A percentile compares a stretch with the other conserved stretches of the same genome.
phyloP scores from a whole-genome alignment of 2,797 vertebrate species.

The Microchirus variegatus region DNA sequence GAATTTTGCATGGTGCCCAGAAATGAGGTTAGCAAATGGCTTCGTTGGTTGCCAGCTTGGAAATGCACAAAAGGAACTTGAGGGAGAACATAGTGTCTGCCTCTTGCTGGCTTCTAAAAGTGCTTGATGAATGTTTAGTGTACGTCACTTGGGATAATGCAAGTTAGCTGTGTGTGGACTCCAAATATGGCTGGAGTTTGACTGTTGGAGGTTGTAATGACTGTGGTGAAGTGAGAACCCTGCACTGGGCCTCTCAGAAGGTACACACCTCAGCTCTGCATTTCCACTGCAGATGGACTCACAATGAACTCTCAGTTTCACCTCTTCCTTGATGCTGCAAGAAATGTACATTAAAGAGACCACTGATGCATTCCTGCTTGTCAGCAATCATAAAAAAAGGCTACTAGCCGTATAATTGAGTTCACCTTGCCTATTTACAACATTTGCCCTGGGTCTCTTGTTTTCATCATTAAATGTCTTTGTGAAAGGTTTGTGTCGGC shows the following conservation, averaged over 20 bases:
- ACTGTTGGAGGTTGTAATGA: slow-evolving; percentile 78
- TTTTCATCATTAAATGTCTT: no score
- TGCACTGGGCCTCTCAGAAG: slow-evolving; percentile 68
- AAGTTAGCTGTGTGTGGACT: slow-evolving; percentile 78
- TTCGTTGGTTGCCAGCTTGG: slow-evolving; percentile 82
- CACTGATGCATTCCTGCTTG: slow-evolving; percentile 23
- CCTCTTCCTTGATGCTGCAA: slow-evolving; percentile 57
- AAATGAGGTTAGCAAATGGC: slow-evolving; percentile 87
- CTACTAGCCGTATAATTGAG: neutral
- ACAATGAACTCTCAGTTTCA: slow-evolving; percentile 78
- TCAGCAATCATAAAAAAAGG: slow-evolving; percentile 7
- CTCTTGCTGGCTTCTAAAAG: slow-evolving; percentile 75
- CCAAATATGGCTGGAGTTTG: slow-evolving; percentile 83
- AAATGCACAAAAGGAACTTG: slow-evolving; percentile 81
- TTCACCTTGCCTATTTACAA: neutral
- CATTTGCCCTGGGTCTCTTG: neutral
- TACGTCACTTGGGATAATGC: slow-evolving; percentile 83
- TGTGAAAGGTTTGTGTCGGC: no score
- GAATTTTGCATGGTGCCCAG: slow-evolving; percentile 85
- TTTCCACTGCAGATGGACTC: slow-evolving; percentile 74
- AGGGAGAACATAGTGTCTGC: slow-evolving; percentile 81
- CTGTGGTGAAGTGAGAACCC: slow-evolving; percentile 70
- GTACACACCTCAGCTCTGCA: slow-evolving; percentile 76
- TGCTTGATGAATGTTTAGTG: slow-evolving; percentile 81
- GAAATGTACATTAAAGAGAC: slow-evolving; percentile 40